These are phyloP conservation scores for Pardosa pseudoannulata DNA, from an alignment of 2,888 invertebrate genomes.

Conservation along the genomic window DNA sequence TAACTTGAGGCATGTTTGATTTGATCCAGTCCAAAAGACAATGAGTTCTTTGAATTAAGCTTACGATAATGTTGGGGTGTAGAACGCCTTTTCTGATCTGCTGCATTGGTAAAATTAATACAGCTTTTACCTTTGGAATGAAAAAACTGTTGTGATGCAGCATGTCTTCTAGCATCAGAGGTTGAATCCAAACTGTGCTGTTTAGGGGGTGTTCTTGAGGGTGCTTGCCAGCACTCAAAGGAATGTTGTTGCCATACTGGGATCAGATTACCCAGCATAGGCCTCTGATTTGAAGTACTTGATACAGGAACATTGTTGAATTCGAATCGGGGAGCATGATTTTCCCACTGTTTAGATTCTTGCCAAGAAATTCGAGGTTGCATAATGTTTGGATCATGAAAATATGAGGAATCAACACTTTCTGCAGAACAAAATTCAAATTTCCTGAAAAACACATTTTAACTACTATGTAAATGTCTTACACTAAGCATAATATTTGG, in stretches of 20 bases:
- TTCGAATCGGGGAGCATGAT: slow-evolving; percentile 40
- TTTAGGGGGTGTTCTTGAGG: slow-evolving; percentile 41
- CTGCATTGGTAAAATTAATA: slow-evolving; percentile 38
- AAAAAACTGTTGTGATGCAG: slow-evolving; percentile 38
- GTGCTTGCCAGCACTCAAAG: slow-evolving; percentile 60
- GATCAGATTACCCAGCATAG: slow-evolving; percentile 49
- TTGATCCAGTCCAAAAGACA: slow-evolving; percentile 57
- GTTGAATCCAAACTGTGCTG: slow-evolving; percentile 58
- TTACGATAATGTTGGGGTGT: slow-evolving; percentile 61
- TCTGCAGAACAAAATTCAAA: slow-evolving; percentile 67
- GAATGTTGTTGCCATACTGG: slow-evolving; percentile 68
- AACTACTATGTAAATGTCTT: too few relatives aligned
- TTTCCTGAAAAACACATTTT: slow-evolving; percentile 44
- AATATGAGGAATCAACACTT: slow-evolving; percentile 65
- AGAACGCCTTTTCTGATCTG: slow-evolving; percentile 46
- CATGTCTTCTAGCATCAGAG: slow-evolving; percentile 34
- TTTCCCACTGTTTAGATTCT: slow-evolving; percentile 61
- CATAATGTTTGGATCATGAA: slow-evolving; percentile 44
- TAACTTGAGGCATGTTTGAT: slow-evolving; percentile 61
- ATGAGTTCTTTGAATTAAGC: slow-evolving; percentile 52
- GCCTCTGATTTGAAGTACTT: slow-evolving; percentile 29
- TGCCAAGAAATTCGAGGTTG: slow-evolving; percentile 58
- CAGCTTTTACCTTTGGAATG: slow-evolving; percentile 61
- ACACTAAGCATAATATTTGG: too few relatives aligned
- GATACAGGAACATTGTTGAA: slow-evolving; percentile 35